Base-by-base conservation (phyloP, 2,888 invertebrate species). In the Plemyria rubiginata region DNA sequence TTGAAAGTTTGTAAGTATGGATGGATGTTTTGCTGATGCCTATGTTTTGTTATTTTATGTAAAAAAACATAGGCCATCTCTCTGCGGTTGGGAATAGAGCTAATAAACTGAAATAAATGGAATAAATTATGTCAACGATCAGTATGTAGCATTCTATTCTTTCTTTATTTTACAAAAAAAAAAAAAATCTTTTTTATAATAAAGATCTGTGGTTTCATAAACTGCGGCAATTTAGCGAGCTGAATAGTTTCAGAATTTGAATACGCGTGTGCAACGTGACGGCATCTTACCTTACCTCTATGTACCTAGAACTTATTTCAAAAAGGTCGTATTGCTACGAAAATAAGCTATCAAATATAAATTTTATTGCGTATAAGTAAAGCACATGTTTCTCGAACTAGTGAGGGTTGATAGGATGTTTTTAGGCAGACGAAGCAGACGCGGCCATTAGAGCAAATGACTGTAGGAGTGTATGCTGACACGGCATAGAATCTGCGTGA, bases 401-500 rank as follows among this genome's bases (percentile, higher is more conserved):
- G 43, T 65, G 60, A 45, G 43, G 54, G 58, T 50, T 59, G 66
- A 63, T 70, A 68, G 62, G 54, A 57, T 63, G 54, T 73, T 76
- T 70, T 71, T 60, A 62, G 61, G 62, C 60, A 50, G 62, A 60
- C 64, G 70, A 70, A 77, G 76, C 75, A 72, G 46, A 64, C 52
- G 75, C 77, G 79, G 79, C 82, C 84, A 85, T 87, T 87, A 88
- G 80, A 83, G 80, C 71, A 86, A 87, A 87, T 86, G 78, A 82
- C 77, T 83, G 79, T 75, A 82, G 75, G 80, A 74, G 73, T 72
- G 72, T 75, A 71, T 72, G 78, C 84, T 83, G 83, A 86, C 82
- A 78, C 74, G 77, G 73, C 77, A 78, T 75, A 76, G 79, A 79
- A 72, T 78, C 78, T 75, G 71, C 74, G 75, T 76, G 74, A 75